Evolutionary conservation across 1,140 invertebrate species (phyloP).

Genomic region (Rhysida immarginata): DNA sequence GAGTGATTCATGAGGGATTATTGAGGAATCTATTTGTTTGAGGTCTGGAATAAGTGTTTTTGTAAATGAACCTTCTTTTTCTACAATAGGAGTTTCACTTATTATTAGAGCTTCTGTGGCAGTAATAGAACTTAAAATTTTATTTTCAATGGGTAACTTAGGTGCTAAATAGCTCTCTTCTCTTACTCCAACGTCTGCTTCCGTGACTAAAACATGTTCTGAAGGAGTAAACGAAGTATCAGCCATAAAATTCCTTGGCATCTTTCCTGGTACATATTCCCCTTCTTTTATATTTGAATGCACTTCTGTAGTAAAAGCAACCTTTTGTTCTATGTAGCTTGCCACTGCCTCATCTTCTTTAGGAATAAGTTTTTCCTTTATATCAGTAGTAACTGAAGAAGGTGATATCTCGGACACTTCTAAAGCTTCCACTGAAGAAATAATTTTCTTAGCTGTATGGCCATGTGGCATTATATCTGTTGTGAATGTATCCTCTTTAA

Average conservation of each 20-base stretch:
- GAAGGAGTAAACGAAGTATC: slow-evolving; percentile 7
- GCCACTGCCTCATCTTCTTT: not conserved
- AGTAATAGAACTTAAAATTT: slow-evolving; percentile 11
- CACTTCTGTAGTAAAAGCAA: slow-evolving; percentile 34
- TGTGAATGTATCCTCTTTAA: slow-evolving; percentile 5
- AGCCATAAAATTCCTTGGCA: slow-evolving; percentile 10
- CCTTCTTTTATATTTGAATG: slow-evolving; percentile 32
- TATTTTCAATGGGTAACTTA: slow-evolving; percentile 2
- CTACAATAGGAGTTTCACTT: not conserved
- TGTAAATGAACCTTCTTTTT: slow-evolving; percentile 13
- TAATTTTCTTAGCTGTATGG: slow-evolving; percentile 7
- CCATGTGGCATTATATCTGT: slow-evolving; percentile 5
- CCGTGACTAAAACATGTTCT: slow-evolving; percentile 14
- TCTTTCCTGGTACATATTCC: not conserved
- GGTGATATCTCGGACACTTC: slow-evolving; percentile 12
- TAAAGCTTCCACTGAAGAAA: slow-evolving; percentile 21
- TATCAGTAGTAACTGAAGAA: slow-evolving; percentile 11
- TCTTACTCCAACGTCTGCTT: slow-evolving; percentile 14
- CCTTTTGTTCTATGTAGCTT: slow-evolving; percentile 19
- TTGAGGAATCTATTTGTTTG: not conserved
- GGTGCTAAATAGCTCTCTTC: slow-evolving; percentile 14
- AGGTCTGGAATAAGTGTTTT: slow-evolving; percentile 9
- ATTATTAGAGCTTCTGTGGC: slow-evolving; percentile 12
- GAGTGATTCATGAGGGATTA: slow-evolving; percentile 3
- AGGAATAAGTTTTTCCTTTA: slow-evolving; percentile 18